A percentile compares a stretch with the other conserved stretches of the same genome.
Evolutionary conservation across 2,888 invertebrate species (phyloP).

Genomic region (Noctua janthe): DNA sequence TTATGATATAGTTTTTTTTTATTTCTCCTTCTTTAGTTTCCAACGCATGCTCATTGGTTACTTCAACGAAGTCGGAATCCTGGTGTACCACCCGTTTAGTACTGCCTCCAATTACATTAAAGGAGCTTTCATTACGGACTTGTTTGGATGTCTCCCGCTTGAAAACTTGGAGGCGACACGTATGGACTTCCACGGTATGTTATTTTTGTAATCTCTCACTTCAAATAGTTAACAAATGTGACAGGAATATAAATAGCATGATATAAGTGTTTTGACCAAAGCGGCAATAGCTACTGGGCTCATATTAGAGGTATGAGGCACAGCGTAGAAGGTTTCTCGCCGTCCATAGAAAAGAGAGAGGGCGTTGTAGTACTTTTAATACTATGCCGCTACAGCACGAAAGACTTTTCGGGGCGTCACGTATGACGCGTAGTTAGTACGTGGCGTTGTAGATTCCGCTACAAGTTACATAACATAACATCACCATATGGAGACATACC

Average conservation of each 20-base stretch:
- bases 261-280: not conserved
- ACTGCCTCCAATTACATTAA: constrained; percentile 82
- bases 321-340: not conserved
- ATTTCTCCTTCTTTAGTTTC: constrained; percentile 59
- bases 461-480: no score
- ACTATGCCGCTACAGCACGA: no score
- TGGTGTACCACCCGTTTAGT: constrained; percentile 83
- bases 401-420: no score
- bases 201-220: not conserved
- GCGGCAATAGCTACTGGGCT: not conserved
- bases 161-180: constrained; percentile 76
- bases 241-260: not conserved
- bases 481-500: not conserved
- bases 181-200: constrained; percentile 70
- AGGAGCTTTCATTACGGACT: constrained; percentile 79
- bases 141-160: constrained; percentile 77
- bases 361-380: no score
- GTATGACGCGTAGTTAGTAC: no score
- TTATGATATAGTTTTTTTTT: not conserved
- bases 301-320: not conserved
- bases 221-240: not conserved
- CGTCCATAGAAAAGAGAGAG: not conserved
- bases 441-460: no score
- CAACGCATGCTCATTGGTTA: constrained; percentile 84
- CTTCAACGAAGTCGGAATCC: constrained; percentile 78